A percentile compares a stretch with the other conserved stretches of the same genome.
Conservation (phyloP, 2,888 invertebrate genomes). For the Hirtodrosophila histrioides region DNA sequence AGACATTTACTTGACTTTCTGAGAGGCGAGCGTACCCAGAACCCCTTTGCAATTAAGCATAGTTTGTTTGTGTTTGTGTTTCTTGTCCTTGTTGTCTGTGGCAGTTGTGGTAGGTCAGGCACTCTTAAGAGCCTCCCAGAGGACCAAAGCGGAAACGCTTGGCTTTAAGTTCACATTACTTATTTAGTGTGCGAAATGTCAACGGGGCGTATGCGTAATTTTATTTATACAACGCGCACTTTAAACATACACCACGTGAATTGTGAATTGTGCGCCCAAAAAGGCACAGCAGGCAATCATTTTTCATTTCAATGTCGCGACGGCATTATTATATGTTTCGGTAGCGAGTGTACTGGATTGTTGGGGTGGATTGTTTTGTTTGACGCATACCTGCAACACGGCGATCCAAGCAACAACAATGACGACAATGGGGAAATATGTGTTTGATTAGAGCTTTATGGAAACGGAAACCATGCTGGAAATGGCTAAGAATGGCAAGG, state of each 20-base stretch:
- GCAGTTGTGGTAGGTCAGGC: constrained; percentile 55
- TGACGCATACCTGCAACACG: constrained; percentile 20
- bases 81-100: constrained; percentile 31
- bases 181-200: constrained; percentile 12
- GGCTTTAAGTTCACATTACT: constrained; percentile 35
- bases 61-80: constrained; percentile 57
- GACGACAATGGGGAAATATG: constrained; percentile 11
- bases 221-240: constrained; percentile 48
- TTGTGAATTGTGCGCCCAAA: constrained; percentile 33
- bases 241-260: constrained; percentile 33
- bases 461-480: background rate
- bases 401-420: background rate
- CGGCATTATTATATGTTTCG: constrained; percentile 26
- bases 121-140: constrained; percentile 11
- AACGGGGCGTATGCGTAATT: constrained; percentile 51
- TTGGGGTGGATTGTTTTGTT: constrained; percentile 20
- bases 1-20: constrained; percentile 66
- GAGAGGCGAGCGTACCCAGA: constrained; percentile 28
- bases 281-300: constrained; percentile 56
- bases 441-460: background rate
- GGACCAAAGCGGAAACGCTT: constrained; percentile 6
- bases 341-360: background rate
- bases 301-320: constrained; percentile 65
- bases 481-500: no score
- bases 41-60: constrained; percentile 64